phyloP scores from a whole-genome alignment of 2,888 invertebrate genomes.

The Latheticus oryzae region DNA sequence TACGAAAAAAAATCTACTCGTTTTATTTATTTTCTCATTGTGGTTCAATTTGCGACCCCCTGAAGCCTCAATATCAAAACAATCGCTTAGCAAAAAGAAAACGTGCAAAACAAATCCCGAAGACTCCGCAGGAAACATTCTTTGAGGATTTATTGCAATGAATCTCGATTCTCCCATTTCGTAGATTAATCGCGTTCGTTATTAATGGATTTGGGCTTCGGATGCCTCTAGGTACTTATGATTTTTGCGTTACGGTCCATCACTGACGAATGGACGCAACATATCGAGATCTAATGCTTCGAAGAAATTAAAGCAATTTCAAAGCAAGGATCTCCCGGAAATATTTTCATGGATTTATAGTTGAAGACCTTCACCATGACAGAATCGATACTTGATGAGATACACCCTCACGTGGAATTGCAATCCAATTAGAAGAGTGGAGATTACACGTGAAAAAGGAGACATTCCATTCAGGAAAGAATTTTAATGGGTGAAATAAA shows the following conservation, averaged over 20 bases:
- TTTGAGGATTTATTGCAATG: constrained; percentile 28
- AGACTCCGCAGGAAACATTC: constrained; percentile 29
- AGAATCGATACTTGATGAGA: too few species aligned
- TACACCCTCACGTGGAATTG: too few species aligned
- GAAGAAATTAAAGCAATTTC: too few species aligned
- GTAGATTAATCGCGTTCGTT: constrained; percentile 31
- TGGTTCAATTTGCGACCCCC: constrained; percentile 20
- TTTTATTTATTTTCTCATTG: not conserved
- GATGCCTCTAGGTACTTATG: constrained; percentile 34
- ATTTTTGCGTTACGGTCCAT: constrained; percentile 29
- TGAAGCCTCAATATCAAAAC: constrained; percentile 36
- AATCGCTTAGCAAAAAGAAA: constrained; percentile 38
- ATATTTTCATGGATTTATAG: constrained; percentile 18
- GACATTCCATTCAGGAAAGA: too few species aligned
- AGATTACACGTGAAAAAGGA: too few species aligned
- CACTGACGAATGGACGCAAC: constrained; percentile 21
- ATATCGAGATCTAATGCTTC: too few species aligned
- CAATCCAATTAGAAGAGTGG: too few species aligned
- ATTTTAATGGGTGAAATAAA: too few species aligned
- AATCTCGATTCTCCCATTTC: constrained; percentile 34
- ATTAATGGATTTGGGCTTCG: constrained; percentile 33
- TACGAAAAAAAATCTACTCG: too few species aligned
- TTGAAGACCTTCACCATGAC: too few species aligned
- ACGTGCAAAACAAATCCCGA: too few species aligned
- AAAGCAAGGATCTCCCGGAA: constrained; percentile 22